A percentile compares a stretch with the other conserved stretches of the same genome.
phyloP scores from a whole-genome alignment of 2,113 vertebrate species.

The Seriola dumerili region DNA sequence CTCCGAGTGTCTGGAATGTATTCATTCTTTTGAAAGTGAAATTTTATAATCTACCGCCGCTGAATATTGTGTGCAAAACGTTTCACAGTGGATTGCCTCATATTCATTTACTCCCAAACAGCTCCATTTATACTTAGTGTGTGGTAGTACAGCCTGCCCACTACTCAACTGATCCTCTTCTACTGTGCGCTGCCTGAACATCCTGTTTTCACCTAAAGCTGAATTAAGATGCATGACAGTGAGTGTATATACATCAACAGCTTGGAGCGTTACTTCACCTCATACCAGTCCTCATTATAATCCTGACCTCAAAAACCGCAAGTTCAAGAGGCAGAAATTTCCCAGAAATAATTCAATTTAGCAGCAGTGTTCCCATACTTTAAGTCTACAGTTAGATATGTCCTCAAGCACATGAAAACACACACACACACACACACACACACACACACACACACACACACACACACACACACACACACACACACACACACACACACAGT shows the following conservation, averaged over 20 bases:
- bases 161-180: background rate
- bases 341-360: background rate
- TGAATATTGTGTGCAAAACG: background rate
- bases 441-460: too few species aligned
- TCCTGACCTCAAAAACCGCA: background rate
- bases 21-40: background rate
- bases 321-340: background rate
- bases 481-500: too few species aligned
- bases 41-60: background rate
- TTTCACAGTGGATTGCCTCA: background rate
- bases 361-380: background rate
- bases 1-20: too few species aligned
- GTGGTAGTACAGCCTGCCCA: background rate
- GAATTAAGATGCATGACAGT: background rate
- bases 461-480: too few species aligned
- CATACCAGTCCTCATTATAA: background rate
- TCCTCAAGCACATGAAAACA: too few species aligned
- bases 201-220: background rate
- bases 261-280: background rate
- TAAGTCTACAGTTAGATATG: too few species aligned
- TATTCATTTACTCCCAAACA: background rate
- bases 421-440: too few species aligned
- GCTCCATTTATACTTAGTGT: background rate
- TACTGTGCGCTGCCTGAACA: background rate
- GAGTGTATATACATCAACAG: background rate